Percentiles rank a stretch among this genome's conserved stretches.
Evolutionary conservation across 1,140 invertebrate genomes (phyloP).

Genomic region (Euglossa dilemma): DNA sequence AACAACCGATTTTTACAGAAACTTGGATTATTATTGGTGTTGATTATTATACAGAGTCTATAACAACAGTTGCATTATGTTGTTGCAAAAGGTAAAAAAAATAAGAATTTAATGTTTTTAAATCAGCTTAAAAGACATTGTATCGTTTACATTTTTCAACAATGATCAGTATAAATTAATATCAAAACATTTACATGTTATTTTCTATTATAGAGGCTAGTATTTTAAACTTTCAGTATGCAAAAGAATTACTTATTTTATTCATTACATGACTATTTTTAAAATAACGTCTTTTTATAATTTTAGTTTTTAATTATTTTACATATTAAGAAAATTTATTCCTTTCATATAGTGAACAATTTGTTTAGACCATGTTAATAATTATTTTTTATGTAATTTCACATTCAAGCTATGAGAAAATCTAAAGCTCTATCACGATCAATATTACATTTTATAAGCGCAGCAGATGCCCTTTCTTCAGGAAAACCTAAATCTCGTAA

Average conservation of each 20-base stretch:
- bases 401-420: conserved; percentile 88
- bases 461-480: conserved; percentile 88
- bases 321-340: conserved; percentile 5
- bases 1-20: conserved; percentile 77
- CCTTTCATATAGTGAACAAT: conserved; percentile 15
- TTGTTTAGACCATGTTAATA: conserved; percentile 23
- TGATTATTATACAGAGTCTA: conserved; percentile 42
- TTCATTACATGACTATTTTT: neutral
- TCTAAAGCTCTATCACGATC: conserved; percentile 94
- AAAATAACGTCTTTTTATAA: neutral
- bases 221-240: neutral
- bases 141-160: conserved; percentile 7
- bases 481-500: conserved; percentile 92
- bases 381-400: conserved; percentile 12
- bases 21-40: conserved; percentile 71
- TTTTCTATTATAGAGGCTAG: conserved; percentile 15
- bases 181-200: conserved; percentile 10
- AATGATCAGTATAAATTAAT: neutral
- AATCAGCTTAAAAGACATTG: conserved; percentile 19
- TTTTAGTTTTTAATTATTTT: conserved; percentile 6
- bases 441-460: conserved; percentile 89
- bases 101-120: conserved; percentile 41
- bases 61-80: conserved; percentile 70
- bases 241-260: conserved; percentile 18
- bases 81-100: conserved; percentile 72